These are phyloP conservation scores for Craseonycteris thonglongyai DNA, from an alignment of 2,113 vertebrate species.

Conservation along the genomic window DNA sequence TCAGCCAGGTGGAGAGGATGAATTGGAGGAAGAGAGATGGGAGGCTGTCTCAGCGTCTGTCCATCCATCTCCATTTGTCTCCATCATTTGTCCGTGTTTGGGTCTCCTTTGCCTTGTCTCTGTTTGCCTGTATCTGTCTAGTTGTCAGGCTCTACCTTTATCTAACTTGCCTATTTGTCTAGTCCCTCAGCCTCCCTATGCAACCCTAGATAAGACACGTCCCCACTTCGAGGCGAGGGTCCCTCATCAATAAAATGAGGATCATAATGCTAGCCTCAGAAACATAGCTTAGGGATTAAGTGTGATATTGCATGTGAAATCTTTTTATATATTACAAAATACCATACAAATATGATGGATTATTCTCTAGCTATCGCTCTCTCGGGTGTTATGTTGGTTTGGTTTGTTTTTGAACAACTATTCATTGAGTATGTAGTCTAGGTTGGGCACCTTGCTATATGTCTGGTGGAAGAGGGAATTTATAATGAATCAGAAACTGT, in stretches of 20 bases:
- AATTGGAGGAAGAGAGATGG: neutral
- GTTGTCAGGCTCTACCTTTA: neutral
- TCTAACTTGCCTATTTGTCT: neutral
- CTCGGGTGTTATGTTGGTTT: neutral
- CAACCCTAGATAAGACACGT: slow-evolving; percentile 45
- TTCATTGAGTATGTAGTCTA: neutral
- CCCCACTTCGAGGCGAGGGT: neutral
- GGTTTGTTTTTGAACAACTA: neutral
- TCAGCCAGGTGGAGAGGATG: neutral
- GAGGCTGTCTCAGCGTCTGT: neutral
- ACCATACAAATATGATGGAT: slow-evolving; percentile 53
- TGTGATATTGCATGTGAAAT: slow-evolving; percentile 40
- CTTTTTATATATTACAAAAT: slow-evolving; percentile 56
- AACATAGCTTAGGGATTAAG: slow-evolving; percentile 55
- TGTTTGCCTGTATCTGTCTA: neutral
- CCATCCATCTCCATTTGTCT: slow-evolving; percentile 30
- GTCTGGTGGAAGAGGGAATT: neutral
- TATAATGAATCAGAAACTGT: neutral
- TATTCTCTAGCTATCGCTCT: slow-evolving; percentile 12
- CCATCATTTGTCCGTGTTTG: neutral
- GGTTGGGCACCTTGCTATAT: neutral
- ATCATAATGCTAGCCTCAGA: slow-evolving; percentile 74
- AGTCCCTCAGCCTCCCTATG: slow-evolving; percentile 72
- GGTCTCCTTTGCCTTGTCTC: slow-evolving; percentile 1
- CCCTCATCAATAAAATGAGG: slow-evolving; percentile 55